A percentile compares a stretch with the other conserved stretches of the same genome.
Conservation (phyloP, 1,140 invertebrate genomes). For the Drosophila lacertosa region DNA sequence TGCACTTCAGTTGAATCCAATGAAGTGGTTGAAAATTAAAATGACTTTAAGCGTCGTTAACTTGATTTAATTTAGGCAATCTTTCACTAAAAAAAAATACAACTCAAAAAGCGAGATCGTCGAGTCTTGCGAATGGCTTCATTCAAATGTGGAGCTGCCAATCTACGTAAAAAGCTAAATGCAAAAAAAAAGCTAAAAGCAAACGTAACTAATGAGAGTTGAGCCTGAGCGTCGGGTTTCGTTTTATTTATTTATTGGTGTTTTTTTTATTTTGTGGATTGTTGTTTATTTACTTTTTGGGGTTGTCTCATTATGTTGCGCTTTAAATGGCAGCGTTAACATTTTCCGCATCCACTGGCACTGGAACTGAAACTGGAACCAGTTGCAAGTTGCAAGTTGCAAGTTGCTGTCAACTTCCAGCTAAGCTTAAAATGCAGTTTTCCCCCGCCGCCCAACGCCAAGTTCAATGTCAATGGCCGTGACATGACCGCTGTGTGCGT, state of each 20-base stretch:
- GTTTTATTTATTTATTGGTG: background rate
- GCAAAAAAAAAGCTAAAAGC: no score
- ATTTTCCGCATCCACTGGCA: slow-evolving; percentile 37
- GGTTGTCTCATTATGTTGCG: slow-evolving; percentile 28
- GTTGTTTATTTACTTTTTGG: slow-evolving; percentile 32
- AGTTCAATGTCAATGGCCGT: slow-evolving; percentile 73
- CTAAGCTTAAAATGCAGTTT: slow-evolving; percentile 14
- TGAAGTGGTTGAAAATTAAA: no score
- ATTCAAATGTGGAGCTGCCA: no score
- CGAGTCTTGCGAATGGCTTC: no score
- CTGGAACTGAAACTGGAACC: slow-evolving; percentile 22
- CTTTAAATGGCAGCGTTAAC: slow-evolving; percentile 42
- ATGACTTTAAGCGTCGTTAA: no score
- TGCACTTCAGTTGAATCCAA: no score
- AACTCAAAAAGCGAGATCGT: no score
- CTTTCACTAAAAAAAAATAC: no score
- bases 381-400: background rate
- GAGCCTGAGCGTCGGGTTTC: background rate
- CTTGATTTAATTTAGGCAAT: no score
- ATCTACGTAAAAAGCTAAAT: no score
- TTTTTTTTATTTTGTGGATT: background rate
- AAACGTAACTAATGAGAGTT: no score
- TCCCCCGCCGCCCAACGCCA: slow-evolving; percentile 36
- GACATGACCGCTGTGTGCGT: slow-evolving; percentile 29
- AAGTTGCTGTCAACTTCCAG: no score